Evolutionary conservation across 2,888 invertebrate genomes (phyloP), one percentile per base, ranked within the genome.

Genomic region (Emmelina monodactyla): DNA sequence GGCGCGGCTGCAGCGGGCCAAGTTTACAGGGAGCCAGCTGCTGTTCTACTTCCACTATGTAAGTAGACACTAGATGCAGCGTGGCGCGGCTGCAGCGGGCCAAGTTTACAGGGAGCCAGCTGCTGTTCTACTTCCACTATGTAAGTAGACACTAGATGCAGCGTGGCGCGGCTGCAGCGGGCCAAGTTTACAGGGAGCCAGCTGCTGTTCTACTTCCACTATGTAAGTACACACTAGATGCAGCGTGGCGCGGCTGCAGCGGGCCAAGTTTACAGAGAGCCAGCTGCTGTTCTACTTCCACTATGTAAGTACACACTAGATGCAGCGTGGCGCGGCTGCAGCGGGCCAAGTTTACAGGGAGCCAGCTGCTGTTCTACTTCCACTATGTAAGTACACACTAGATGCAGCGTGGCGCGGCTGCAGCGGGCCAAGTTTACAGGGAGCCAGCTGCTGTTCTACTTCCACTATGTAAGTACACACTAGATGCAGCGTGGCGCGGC

Each of bases 1-100:
- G n/a, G n/a, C n/a, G n/a, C n/a, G n/a, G 59, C 82, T 97, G 43
- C 89, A 92, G 62, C 83, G 95, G 41, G 97, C 96, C 30, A 86
- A 88, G 52, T 95, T 88, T 67, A 79, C 84, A 46, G 87, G 90
- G 44, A 83, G 87, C 44, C 94, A 94, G 82, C 88, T 95, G 40
- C 76, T 92, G 32, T 95, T 96, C 78, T 97, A 96, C 70, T 97
- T 97, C 62, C 90, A 94, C 64, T 94, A 89, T 64, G 94, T 94
- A 75, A 87, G 90, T 85, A 34, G 31, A 47, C 42, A n/a, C n/a
- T n/a, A n/a, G n/a, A n/a, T n/a, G n/a, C n/a, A n/a, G n/a, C n/a
- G n/a, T n/a, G n/a, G n/a, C n/a, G n/a, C n/a, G n/a, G n/a, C n/a
- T n/a, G n/a, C n/a, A n/a, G n/a, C n/a, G n/a, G n/a, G n/a, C n/a